A percentile compares a stretch with the other conserved stretches of the same genome.
These are phyloP conservation scores for Myopa testacea DNA, from an alignment of 2,888 invertebrate genomes.

Conservation along the genomic window DNA sequence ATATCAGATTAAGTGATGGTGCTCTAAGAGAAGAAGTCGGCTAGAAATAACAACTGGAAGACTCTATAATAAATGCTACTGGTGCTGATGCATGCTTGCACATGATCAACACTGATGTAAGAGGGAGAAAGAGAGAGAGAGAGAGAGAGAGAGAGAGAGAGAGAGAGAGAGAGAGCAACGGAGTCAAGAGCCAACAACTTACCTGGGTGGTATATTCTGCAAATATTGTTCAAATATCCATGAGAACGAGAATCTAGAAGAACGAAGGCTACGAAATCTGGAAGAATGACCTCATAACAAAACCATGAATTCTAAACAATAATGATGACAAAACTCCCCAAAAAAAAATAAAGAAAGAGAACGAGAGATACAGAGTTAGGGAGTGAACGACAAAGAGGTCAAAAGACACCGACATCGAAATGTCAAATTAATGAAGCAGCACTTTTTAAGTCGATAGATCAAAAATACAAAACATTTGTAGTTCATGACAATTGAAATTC, in stretches of 20 bases:
- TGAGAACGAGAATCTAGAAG: constrained; percentile 5
- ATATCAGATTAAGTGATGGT: not conserved
- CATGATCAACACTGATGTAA: no score
- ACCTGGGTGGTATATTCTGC: constrained; percentile 13
- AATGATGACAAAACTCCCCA: not conserved
- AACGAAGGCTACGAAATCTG: not conserved
- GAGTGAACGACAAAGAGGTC: not conserved
- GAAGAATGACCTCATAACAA: not conserved
- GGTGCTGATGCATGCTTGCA: not conserved
- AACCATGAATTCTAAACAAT: not conserved
- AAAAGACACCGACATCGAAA: not conserved
- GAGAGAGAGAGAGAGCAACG: not conserved
- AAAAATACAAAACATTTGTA: constrained; percentile 7
- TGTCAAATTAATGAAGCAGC: constrained; percentile 23
- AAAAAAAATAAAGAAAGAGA: not conserved
- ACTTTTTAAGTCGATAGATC: not conserved
- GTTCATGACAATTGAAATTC: constrained; percentile 19
- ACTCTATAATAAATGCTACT: not conserved
- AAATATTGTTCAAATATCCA: constrained; percentile 21
- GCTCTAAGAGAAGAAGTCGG: not conserved
- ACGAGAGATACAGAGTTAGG: not conserved
- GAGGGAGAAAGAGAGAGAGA: not conserved
- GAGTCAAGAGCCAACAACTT: not conserved
- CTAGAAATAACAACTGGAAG: not conserved
- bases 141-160: not conserved